Percentiles rank a stretch among this genome's conserved stretches.
These are phyloP conservation scores for Drosophila nigromelanica DNA, from an alignment of 1,140 invertebrate genomes.

Conservation along the genomic window DNA sequence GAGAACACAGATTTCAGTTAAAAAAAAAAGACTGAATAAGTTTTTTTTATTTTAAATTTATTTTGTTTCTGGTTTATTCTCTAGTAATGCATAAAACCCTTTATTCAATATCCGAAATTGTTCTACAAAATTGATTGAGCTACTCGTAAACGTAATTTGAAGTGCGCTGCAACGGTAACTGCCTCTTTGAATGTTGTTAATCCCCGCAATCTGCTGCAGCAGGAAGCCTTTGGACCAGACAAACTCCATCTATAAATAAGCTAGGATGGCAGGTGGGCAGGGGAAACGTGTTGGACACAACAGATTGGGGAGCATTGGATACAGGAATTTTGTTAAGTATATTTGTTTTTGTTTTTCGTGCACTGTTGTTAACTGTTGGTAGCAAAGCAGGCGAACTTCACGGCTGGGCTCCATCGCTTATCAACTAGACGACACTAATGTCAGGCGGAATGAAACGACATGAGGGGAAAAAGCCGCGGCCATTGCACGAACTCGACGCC, in stretches of 20 bases:
- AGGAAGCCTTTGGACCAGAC: slow-evolving; percentile 42
- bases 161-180: slow-evolving; percentile 23
- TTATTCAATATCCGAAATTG: slow-evolving; percentile 68
- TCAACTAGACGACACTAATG: slow-evolving; percentile 68
- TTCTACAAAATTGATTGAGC: slow-evolving; percentile 70
- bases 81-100: slow-evolving; percentile 68
- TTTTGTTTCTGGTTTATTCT: slow-evolving; percentile 27
- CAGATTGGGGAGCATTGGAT: slow-evolving; percentile 9
- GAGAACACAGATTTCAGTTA: no score
- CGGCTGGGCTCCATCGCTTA: neutral
- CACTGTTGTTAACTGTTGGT: slow-evolving; percentile 18
- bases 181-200: neutral
- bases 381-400: slow-evolving; percentile 30
- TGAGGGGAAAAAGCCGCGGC: slow-evolving; percentile 86
- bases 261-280: slow-evolving; percentile 3
- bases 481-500: slow-evolving; percentile 90
- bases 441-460: slow-evolving; percentile 70
- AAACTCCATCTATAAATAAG: slow-evolving; percentile 12
- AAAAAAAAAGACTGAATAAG: no score
- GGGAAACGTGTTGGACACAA: slow-evolving; percentile 32
- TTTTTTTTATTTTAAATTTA: neutral
- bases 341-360: slow-evolving; percentile 16
- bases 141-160: slow-evolving; percentile 40
- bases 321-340: slow-evolving; percentile 56
- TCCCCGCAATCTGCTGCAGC: slow-evolving; percentile 7